phyloP scores from a whole-genome alignment of 2,797 vertebrate genomes.

The Chaenodraco wilsoni region DNA sequence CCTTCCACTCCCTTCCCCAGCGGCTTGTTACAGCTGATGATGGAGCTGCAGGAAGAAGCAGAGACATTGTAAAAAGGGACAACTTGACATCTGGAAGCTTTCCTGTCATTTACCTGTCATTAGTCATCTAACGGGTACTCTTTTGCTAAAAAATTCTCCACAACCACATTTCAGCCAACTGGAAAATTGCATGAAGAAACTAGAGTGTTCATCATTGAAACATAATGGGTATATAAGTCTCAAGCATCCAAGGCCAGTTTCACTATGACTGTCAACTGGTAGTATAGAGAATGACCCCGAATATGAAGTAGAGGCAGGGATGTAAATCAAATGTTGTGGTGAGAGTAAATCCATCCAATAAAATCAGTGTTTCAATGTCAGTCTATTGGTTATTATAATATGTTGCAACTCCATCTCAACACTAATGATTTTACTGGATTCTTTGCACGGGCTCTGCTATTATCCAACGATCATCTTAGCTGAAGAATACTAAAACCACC shows the following conservation, averaged over 20 bases:
- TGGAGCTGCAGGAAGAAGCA: conserved; percentile 51
- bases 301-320: not conserved
- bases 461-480: not conserved
- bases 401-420: not conserved
- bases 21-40: conserved; percentile 70
- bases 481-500: not conserved
- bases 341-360: not conserved
- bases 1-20: conserved; percentile 69
- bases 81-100: conserved; percentile 58
- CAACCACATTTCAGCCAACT: conserved; percentile 29
- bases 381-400: not conserved
- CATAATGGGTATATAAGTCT: not conserved
- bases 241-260: not conserved
- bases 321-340: not conserved
- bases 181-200: conserved; percentile 21
- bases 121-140: conserved; percentile 10
- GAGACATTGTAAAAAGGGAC: conserved; percentile 40
- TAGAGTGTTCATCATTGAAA: not conserved
- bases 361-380: not conserved
- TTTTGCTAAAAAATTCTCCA: conserved; percentile 15
- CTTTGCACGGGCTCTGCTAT: not conserved
- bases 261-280: not conserved
- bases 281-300: not conserved
- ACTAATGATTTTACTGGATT: no score
- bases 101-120: conserved; percentile 36